Percentiles rank a stretch among this genome's conserved stretches.
Conservation (phyloP, 2,113 vertebrate species). For the Pygoscelis antarcticus region DNA sequence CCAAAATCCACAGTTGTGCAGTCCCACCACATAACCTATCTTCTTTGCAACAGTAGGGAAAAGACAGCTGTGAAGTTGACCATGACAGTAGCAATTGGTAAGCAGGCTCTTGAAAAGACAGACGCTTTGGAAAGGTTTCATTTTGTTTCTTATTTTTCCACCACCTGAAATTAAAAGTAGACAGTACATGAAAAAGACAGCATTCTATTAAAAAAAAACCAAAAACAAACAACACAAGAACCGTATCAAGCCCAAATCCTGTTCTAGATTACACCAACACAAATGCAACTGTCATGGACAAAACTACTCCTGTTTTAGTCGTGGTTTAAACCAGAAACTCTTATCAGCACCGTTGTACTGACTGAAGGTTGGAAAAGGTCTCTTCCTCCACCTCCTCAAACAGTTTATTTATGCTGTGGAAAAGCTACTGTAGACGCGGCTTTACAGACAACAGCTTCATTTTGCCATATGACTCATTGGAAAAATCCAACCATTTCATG, state of each 20-base stretch:
- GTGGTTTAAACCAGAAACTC: neutral
- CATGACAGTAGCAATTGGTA: neutral
- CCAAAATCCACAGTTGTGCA: neutral
- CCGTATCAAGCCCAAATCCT: neutral
- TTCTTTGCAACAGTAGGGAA: constrained; percentile 2
- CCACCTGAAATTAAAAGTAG: constrained; percentile 60
- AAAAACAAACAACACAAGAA: neutral
- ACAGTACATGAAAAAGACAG: neutral
- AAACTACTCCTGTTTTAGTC: neutral
- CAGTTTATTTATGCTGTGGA: neutral
- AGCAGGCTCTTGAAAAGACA: constrained; percentile 43
- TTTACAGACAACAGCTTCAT: neutral
- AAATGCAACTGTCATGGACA: neutral
- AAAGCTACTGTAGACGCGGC: neutral
- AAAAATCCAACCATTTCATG: neutral
- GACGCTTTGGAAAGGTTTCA: constrained; percentile 59
- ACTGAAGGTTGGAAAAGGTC: neutral
- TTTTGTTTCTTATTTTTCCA: constrained; percentile 38
- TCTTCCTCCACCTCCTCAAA: neutral
- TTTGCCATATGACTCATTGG: neutral
- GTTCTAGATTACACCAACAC: neutral
- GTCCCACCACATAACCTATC: neutral
- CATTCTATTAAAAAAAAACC: neutral
- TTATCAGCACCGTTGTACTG: neutral
- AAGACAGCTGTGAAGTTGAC: neutral